Conservation (phyloP, 35 echinoderm and acorn worm genomes). For the Heliocidaris erythrogramma region DNA sequence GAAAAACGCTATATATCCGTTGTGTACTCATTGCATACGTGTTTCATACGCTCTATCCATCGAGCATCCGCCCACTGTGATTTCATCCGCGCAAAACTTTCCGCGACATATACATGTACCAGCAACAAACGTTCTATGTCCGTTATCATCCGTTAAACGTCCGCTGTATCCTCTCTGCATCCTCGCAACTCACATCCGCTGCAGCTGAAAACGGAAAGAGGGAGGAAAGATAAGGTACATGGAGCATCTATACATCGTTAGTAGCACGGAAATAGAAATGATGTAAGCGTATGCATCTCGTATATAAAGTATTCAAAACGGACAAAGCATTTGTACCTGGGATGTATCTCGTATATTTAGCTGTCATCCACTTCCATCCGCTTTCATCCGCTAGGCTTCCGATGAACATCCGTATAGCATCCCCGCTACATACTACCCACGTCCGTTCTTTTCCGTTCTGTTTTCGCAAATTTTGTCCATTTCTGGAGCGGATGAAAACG, state of each 20-base stretch:
- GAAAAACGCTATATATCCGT: background rate
- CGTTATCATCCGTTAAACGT: slow-evolving; percentile 32
- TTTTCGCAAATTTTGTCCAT: background rate
- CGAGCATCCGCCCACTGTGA: slow-evolving; percentile 27
- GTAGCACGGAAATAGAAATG: background rate
- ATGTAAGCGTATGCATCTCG: slow-evolving; percentile 11
- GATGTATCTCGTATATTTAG: no score
- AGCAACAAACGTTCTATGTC: slow-evolving; percentile 22
- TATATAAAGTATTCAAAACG: no score
- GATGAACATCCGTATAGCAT: no score
- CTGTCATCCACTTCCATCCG: slow-evolving; percentile 11
- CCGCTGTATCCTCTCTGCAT: slow-evolving; percentile 42
- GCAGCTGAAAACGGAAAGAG: slow-evolving; percentile 1
- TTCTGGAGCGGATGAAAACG: background rate
- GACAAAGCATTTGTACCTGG: no score
- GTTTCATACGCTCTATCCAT: slow-evolving; percentile 29
- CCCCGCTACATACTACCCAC: no score
- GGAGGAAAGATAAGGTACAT: background rate
- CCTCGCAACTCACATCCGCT: slow-evolving; percentile 19
- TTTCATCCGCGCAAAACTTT: slow-evolving; percentile 42
- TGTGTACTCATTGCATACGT: slow-evolving; percentile 31
- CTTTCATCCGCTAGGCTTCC: slow-evolving; percentile 34
- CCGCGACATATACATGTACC: no score
- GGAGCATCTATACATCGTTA: background rate
- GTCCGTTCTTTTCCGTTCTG: slow-evolving; percentile 17